Evolutionary conservation across 1,140 invertebrate species (phyloP).

Genomic region (Drosophila nigromelanica): DNA sequence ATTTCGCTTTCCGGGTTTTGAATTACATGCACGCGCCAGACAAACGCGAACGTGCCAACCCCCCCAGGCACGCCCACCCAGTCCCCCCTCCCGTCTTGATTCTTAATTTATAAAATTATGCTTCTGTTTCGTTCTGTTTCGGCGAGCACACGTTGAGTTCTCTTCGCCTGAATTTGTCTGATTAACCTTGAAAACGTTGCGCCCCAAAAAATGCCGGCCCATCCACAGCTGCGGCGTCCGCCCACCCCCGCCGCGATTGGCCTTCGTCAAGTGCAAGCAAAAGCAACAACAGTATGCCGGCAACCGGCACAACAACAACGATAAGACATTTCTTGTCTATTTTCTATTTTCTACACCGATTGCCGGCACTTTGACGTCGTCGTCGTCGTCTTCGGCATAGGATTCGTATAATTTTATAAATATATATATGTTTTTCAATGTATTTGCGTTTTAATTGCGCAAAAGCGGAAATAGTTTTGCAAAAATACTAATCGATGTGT

Average conservation of each 20-base stretch:
- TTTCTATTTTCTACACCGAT: conserved; percentile 36
- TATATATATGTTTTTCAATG: conserved; percentile 14
- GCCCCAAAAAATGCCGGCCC: conserved; percentile 27
- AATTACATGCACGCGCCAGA: conserved; percentile 72
- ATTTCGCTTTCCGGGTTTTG: conserved; percentile 76
- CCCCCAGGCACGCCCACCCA: background rate
- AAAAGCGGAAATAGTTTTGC: conserved; percentile 78
- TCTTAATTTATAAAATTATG: conserved; percentile 51
- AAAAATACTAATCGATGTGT: conserved; percentile 25
- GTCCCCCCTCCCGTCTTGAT: background rate
- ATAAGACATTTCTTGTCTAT: conserved; percentile 33
- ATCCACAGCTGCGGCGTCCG: background rate
- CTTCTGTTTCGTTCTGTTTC: conserved; percentile 55
- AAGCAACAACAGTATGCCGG: conserved; percentile 48
- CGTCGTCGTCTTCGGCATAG: conserved; percentile 5
- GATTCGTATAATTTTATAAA: conserved; percentile 29
- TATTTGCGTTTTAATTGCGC: conserved; percentile 47
- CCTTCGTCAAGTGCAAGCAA: conserved; percentile 55
- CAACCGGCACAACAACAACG: conserved; percentile 49
- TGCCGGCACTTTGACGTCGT: conserved; percentile 52
- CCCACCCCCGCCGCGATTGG: conserved; percentile 6
- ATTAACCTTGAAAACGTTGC: conserved; percentile 63
- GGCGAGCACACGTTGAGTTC: conserved; percentile 48
- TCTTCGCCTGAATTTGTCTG: conserved; percentile 33
- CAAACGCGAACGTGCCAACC: conserved; percentile 54